These are phyloP conservation scores for Pelobates cultripes DNA, from an alignment of 2,797 vertebrate species.

Conservation along the genomic window DNA sequence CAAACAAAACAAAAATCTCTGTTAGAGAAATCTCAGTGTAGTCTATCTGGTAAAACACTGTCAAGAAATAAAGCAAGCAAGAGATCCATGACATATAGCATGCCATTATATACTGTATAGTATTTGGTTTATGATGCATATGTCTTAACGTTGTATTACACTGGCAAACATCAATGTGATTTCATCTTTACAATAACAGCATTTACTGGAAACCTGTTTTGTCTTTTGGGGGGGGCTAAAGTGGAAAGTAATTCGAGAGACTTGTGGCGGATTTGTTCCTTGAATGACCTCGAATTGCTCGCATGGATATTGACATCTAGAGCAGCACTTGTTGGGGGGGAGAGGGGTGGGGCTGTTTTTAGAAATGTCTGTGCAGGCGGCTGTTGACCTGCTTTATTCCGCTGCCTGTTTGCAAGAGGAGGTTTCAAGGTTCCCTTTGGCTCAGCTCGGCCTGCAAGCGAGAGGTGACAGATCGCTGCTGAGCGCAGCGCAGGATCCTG, in stretches of 20 bases:
- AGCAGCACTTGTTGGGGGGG: slow-evolving; percentile 47
- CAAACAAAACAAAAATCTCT: no score
- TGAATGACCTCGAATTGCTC: slow-evolving; percentile 51
- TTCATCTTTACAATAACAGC: neutral
- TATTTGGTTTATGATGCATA: no score
- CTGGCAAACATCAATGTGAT: no score
- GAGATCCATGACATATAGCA: no score
- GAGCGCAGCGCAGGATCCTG: neutral
- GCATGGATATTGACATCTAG: slow-evolving; percentile 54
- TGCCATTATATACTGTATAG: no score
- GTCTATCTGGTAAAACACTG: no score
- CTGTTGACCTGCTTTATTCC: slow-evolving; percentile 54
- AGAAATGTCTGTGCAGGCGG: slow-evolving; percentile 52
- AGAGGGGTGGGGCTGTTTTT: slow-evolving; percentile 47
- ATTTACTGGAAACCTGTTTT: neutral
- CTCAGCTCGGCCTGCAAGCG: neutral
- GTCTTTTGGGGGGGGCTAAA: slow-evolving; percentile 4
- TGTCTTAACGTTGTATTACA: no score
- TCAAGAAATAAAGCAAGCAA: no score
- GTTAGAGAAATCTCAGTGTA: no score
- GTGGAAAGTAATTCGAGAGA: slow-evolving; percentile 39
- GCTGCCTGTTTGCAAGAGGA: slow-evolving; percentile 38
- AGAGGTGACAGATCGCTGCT: slow-evolving; percentile 21
- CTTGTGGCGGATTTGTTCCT: slow-evolving; percentile 51
- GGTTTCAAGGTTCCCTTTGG: slow-evolving; percentile 42